Conservation (phyloP, 1,140 invertebrate species). For the Helicoverpa zea region DNA sequence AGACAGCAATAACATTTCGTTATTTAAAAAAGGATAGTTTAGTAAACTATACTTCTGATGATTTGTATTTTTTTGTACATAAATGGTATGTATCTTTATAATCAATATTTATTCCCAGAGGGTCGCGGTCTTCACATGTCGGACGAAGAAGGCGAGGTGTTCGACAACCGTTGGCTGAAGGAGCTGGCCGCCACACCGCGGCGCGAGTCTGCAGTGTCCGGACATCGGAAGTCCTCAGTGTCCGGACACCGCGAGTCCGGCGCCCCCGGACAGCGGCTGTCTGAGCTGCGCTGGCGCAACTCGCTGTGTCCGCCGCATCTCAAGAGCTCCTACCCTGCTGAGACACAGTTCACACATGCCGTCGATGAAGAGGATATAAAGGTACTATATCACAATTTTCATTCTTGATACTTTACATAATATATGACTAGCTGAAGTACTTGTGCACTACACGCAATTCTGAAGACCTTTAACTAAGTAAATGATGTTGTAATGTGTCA, state of each 20-base stretch:
- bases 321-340: conserved; percentile 95
- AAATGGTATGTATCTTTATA: not conserved
- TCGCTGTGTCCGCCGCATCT: conserved; percentile 95
- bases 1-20: not conserved
- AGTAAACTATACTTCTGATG: too few species aligned
- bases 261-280: conserved; percentile 64
- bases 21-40: not conserved
- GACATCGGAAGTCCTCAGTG: conserved; percentile 39
- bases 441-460: not conserved
- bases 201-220: conserved; percentile 16
- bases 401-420: not conserved
- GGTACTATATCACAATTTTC: conserved; percentile 82
- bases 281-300: conserved; percentile 93
- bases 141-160: conserved; percentile 94
- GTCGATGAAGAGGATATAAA: conserved; percentile 92
- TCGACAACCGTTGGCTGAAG: conserved; percentile 91
- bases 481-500: conserved; percentile 47
- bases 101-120: conserved; percentile 62
- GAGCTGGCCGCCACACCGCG: conserved; percentile 88
- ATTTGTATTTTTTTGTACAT: too few species aligned
- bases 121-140: conserved; percentile 90
- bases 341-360: conserved; percentile 90
- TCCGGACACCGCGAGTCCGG: conserved; percentile 24
- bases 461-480: not conserved
- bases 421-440: not conserved